Base-by-base conservation (phyloP, 2,113 vertebrate genomes). In the Chaetodon auriga region DNA sequence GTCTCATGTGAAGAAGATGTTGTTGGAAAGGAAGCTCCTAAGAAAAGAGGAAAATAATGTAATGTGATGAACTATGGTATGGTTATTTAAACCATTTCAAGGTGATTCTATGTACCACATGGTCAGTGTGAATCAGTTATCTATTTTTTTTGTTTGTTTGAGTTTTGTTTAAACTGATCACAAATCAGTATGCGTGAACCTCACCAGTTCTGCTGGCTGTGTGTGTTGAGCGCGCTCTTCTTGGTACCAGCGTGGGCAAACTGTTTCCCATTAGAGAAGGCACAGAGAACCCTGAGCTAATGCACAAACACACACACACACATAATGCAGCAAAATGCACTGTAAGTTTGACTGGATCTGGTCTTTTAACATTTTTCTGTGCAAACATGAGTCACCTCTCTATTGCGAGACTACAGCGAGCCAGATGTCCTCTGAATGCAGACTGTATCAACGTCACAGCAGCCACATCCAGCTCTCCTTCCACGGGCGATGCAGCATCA, bases 361-460 rank as follows among this genome's bases (percentile, higher is more conserved):
- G 8, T 61, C 43, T 35, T 30, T 11, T 14, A n/a, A n/a, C 0
- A 35, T 30, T 64, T 30, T 2, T 45, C 3, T 6, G 49, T 25
- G 38, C 35, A 7, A 15, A 55, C 11, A 54, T 41, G 43, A 78
- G 81, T 94, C 72, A 98, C 97, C 95, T 96, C 65, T 94, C 80
- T 54, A 45, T 89, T 51, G 86, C 68, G 25, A 84, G 85, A 19
- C 62, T 66, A 70, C 80, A 85, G 66, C 96, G 96, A 68, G 95
- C 87, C 82, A 96, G 87, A 84, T 98, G 96, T 79, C 96, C 97
- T 87, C 97, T 95, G 86, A 98, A 95, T 8, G 93, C 51, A 3
- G 97, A 96, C 92, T 98, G 98, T 73, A 98, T 90, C 58, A 93
- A 54, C 0, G 84, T 92, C 75, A 97, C 74, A 30, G 85, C 85